Evolutionary conservation across 92 coral and sea anemone species (phyloP), one percentile per base, ranked within the genome.

Genomic region (Siderastrea siderea): DNA sequence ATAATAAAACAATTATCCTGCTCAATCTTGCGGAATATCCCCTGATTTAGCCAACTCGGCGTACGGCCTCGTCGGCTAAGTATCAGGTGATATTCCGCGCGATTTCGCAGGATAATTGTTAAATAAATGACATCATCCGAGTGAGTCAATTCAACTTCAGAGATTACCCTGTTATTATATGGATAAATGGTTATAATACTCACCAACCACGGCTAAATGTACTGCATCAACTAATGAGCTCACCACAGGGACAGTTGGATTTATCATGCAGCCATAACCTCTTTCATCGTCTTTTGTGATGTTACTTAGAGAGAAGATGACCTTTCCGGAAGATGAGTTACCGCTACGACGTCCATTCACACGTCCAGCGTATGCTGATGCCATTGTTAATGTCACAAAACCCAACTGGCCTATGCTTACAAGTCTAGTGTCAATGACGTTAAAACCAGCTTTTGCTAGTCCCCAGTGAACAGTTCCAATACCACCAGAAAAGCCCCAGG

Each of bases 261-360:
- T 53, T 4, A 73, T 17, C 3, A 3, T 2, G n/a, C 78, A 73
- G 13, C 57, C 78, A 50, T 73, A 73, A 46, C 2, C 43, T n/a
- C 44, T 14, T 14, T 73, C 78, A 48, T 73, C 78, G 6, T 50
- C 44, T 7, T 50, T 48, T 73, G 2, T 3, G 46, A 73, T 73
- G 13, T 7, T n/a, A 15, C 78, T 47, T 8, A 73, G 78, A 2
- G 61, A 49, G n/a, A 73, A 73, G 60, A 16, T 53, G 12, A 51
- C 78, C 44, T 73, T 26, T 4, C 78, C 78, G 3, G 78, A 53
- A 5, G 46, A n/a, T 4, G 78, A 49, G 26, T 73, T 11, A n/a
- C 78, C 78, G 2, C 1, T 46, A 15, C 78, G 61, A 53, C 11
- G 15, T 73, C 78, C 78, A 53, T 10, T 73, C 43, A 73, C 78